These are phyloP conservation scores for Drosophila kikkawai DNA, from an alignment of 1,140 invertebrate genomes.

Conservation along the genomic window DNA sequence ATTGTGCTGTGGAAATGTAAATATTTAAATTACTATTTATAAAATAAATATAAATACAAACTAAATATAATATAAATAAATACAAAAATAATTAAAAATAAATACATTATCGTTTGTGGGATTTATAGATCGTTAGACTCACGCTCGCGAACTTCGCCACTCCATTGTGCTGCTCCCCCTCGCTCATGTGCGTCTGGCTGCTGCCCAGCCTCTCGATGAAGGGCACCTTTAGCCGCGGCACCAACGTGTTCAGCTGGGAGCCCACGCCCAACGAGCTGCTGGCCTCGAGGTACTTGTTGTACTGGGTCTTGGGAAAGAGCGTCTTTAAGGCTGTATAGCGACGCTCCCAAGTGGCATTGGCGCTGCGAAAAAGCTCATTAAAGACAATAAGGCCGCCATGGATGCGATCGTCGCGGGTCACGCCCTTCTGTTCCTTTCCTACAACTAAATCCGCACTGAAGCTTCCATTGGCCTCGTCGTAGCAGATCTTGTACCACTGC, in stretches of 20 bases:
- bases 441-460: conserved; percentile 89
- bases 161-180: conserved; percentile 69
- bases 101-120: conserved; percentile 15
- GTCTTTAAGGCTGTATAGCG: conserved; percentile 90
- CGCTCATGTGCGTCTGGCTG: conserved; percentile 64
- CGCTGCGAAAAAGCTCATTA: conserved; percentile 97
- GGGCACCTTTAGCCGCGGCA: conserved; percentile 84
- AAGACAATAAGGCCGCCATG: conserved; percentile 97
- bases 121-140: conserved; percentile 42
- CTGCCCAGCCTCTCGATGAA: conserved; percentile 79
- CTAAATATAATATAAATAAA: background rate
- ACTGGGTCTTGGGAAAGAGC: conserved; percentile 82
- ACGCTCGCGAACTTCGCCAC: conserved; percentile 65
- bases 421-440: conserved; percentile 89
- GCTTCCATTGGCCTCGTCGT: conserved; percentile 93
- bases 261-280: conserved; percentile 33
- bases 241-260: conserved; percentile 74
- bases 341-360: conserved; percentile 95
- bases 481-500: conserved; percentile 96
- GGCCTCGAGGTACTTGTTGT: conserved; percentile 78
- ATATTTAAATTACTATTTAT: background rate
- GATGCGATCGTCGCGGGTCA: conserved; percentile 94
- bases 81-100: conserved; percentile 1
- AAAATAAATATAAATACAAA: background rate
- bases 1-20: conserved; percentile 41